Evolutionary conservation across 2,888 invertebrate genomes (phyloP).

Genomic region (Smittia aterrima): DNA sequence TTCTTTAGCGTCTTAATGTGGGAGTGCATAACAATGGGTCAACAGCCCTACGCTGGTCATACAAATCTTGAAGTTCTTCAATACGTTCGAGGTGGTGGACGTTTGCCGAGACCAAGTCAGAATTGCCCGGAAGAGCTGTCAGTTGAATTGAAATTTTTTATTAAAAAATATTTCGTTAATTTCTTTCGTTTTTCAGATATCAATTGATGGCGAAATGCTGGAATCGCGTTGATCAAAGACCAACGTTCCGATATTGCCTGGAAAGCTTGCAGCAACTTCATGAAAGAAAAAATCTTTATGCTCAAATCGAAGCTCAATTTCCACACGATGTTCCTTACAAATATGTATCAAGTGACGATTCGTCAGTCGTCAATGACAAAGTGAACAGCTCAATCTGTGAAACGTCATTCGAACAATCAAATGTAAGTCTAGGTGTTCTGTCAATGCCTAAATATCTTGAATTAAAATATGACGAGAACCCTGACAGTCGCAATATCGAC

Average conservation of each 20-base stretch:
- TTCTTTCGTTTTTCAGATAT: conserved; percentile 61
- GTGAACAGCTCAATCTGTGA: conserved; percentile 42
- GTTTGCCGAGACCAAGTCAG: conserved; percentile 69
- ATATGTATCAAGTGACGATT: conserved; percentile 36
- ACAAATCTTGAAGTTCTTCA: conserved; percentile 90
- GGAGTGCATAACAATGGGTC: conserved; percentile 95
- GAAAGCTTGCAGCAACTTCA: conserved; percentile 58
- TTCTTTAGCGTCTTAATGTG: conserved; percentile 73
- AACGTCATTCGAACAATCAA: conserved; percentile 24
- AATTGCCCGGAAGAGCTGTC: conserved; percentile 81
- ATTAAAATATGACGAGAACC: conserved; percentile 61
- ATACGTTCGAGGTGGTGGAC: conserved; percentile 83
- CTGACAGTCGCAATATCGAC: conserved; percentile 43
- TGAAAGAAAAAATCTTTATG: conserved; percentile 43
- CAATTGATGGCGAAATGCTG: conserved; percentile 85
- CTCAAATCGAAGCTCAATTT: conserved; percentile 43
- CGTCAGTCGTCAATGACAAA: conserved; percentile 18
- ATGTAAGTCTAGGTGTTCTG: conserved; percentile 42
- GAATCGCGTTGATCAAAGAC: conserved; percentile 80
- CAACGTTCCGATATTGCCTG: conserved; percentile 81
- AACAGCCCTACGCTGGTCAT: conserved; percentile 93
- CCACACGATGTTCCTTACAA: conserved; percentile 41
- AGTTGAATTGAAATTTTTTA: conserved; percentile 49
- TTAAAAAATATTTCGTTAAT: conserved; percentile 44
- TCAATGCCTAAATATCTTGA: conserved; percentile 63